Percentiles rank a stretch among this genome's conserved stretches.
Evolutionary conservation across 2,888 invertebrate species (phyloP).

Genomic region (Tiliacea aurago): DNA sequence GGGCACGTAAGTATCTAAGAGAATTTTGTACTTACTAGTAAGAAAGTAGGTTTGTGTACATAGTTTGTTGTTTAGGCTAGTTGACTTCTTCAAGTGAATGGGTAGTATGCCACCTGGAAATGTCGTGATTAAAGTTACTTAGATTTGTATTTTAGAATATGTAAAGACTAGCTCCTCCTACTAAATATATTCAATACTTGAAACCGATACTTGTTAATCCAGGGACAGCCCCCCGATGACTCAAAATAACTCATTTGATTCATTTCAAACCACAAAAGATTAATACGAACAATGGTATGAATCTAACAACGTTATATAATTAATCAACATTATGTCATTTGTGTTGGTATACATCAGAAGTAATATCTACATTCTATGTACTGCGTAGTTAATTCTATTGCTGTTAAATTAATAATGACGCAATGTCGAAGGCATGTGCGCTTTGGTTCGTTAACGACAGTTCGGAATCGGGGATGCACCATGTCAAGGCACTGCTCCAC

Average conservation of each 20-base stretch:
- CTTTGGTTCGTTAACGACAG: not conserved
- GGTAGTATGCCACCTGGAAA: not conserved
- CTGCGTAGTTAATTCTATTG: not conserved
- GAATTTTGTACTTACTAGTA: not conserved
- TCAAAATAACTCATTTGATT: not conserved
- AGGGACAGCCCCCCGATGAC: not conserved
- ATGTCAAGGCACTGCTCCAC: not conserved
- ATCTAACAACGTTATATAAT: not conserved
- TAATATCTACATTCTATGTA: not conserved
- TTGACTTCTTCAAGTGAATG: not conserved
- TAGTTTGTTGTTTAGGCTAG: not conserved
- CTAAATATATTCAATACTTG: not conserved
- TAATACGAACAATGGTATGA: too few relatives aligned
- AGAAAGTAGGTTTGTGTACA: not conserved
- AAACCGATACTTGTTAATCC: not conserved
- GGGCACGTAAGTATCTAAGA: slow-evolving; percentile 74
- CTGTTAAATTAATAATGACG: not conserved
- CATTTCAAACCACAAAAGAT: slow-evolving; percentile 1
- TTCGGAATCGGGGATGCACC: slow-evolving; percentile 5
- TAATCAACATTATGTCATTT: not conserved
- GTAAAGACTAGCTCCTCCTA: not conserved
- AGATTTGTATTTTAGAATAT: not conserved
- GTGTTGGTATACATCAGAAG: too few relatives aligned
- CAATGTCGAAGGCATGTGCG: not conserved
- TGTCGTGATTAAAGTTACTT: not conserved